These are phyloP conservation scores for Echinarachnius parma DNA, from an alignment of 53 echinoderm and acorn worm species.

Conservation along the genomic window DNA sequence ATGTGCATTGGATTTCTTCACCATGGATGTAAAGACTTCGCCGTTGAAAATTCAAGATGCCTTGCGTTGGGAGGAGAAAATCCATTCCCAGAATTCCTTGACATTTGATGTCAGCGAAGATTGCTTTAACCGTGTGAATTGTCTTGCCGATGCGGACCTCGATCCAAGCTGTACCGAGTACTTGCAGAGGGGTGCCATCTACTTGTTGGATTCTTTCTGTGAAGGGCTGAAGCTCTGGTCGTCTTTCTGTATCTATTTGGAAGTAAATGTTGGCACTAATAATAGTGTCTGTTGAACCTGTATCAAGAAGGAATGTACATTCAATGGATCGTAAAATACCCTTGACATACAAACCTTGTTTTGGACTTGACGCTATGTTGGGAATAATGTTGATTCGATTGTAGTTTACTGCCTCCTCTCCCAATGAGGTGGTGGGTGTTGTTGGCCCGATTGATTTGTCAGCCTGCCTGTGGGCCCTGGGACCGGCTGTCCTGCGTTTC, in stretches of 20 bases:
- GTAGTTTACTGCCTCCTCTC: no score
- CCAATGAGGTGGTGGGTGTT: no score
- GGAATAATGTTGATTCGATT: background rate
- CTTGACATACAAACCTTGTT: constrained; percentile 46
- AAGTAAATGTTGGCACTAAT: constrained; percentile 21
- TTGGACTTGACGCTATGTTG: background rate
- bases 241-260: constrained; percentile 14
- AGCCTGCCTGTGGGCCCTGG: constrained; percentile 30
- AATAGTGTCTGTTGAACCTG: constrained; percentile 61
- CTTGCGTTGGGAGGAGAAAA: constrained; percentile 31
- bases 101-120: constrained; percentile 47
- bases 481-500: no score
- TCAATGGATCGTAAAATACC: constrained; percentile 29
- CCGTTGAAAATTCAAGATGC: constrained; percentile 16
- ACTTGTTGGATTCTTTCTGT: constrained; percentile 52
- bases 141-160: constrained; percentile 31
- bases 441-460: background rate
- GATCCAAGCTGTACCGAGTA: constrained; percentile 32
- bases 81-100: constrained; percentile 60
- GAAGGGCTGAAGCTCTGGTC: no score
- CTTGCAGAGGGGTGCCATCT: constrained; percentile 32
- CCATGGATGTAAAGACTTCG: constrained; percentile 15
- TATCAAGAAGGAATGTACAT: constrained; percentile 50
- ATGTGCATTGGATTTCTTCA: constrained; percentile 11
- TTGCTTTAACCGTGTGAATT: background rate